Evolutionary conservation across 2,113 vertebrate genomes (phyloP).

Genomic region (Sclerurus mexicanus): DNA sequence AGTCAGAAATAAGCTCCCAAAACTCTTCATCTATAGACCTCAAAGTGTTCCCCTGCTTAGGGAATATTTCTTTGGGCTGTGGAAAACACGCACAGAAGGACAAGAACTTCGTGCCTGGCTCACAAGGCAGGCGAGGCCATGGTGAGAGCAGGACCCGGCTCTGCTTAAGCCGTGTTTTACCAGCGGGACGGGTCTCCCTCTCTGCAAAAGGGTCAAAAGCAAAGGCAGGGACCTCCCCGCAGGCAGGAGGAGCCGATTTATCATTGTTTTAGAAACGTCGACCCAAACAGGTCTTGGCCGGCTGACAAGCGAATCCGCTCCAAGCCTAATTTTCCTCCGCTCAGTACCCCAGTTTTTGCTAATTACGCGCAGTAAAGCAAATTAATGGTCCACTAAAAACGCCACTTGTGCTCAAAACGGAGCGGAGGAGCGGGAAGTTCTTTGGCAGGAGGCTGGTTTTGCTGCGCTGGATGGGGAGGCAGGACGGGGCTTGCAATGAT

Average conservation of each 20-base stretch:
- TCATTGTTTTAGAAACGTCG: neutral
- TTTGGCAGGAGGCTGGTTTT: neutral
- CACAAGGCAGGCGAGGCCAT: rapidly evolving
- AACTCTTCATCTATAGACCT: neutral
- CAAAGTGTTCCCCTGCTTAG: neutral
- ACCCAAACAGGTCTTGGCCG: neutral
- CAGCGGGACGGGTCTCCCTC: neutral
- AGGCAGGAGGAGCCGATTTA: neutral
- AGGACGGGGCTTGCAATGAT: neutral
- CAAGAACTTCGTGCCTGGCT: neutral
- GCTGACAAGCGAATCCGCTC: neutral
- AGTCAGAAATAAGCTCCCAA: neutral
- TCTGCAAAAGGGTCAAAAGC: neutral
- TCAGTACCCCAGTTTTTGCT: neutral
- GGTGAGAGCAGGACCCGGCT: neutral
- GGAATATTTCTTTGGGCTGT: neutral
- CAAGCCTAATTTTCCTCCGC: neutral
- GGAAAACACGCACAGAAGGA: neutral
- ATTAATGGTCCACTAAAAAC: neutral
- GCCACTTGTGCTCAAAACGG: neutral
- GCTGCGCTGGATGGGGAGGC: neutral
- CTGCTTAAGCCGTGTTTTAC: neutral
- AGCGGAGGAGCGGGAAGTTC: neutral
- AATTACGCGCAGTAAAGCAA: neutral
- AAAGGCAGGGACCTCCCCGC: neutral